Evolutionary conservation across 2,113 vertebrate species (phyloP), one percentile per base, ranked within the genome.

Genomic region (Forbesichthys agassizii): DNA sequence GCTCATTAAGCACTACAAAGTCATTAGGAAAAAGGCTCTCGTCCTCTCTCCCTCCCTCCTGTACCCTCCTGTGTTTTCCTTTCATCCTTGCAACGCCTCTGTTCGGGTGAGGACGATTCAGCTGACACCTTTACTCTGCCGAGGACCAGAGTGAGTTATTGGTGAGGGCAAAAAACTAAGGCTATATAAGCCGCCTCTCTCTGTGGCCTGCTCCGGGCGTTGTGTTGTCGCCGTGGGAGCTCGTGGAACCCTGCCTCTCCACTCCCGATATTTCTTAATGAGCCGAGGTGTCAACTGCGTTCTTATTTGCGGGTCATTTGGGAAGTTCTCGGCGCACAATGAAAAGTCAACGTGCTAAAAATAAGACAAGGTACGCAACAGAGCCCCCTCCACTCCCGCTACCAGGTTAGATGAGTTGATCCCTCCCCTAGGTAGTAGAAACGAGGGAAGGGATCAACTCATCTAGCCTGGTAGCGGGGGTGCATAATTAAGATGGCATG

Each of bases 271-370:
- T 82, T 77, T 88, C 86, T 89, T 93, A 90, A 93, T 92, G 90
- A 93, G 89, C 87, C 86, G 86, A 84, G 79, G 87, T 92, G 91
- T 92, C 90, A 91, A 79, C 84, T 74, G 78, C 71, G 69, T 85
- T 85, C 81, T 84, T 82, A 80, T 57, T 81, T 84, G 71, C 60
- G 52, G 84, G 76, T 82, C 88, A 88, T 87, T 78, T 84, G 91
- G 89, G 89, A 91, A 76, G 81, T 73, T 84, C 69, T 69, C 81
- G 71, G 51, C 49, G 61, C 78, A 60, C 69, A 64, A 48, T 48
- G 86, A 84, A 73, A 84, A 89, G 84, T 84, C 84, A 88, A 77
- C 80, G 79, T 81, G 63, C 85, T 89, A 91, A 89, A 91, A 91
- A 89, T 90, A 90, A 84, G 74, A 83, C 74, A 84, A 81, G 72